Evolutionary conservation across 2,797 vertebrate genomes (phyloP).

Genomic region (Antennarius maculatus): DNA sequence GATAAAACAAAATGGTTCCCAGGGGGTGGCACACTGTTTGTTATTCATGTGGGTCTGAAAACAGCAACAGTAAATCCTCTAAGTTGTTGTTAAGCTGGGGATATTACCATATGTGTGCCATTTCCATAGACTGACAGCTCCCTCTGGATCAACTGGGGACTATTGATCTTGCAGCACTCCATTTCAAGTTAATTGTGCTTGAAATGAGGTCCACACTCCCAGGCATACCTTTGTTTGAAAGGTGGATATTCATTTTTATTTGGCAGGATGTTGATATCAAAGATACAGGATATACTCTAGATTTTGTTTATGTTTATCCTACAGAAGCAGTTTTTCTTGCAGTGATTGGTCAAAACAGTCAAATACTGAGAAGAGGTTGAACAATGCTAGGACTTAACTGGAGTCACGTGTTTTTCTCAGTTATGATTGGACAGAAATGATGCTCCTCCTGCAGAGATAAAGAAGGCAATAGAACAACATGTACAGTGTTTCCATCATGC

Average conservation of each 20-base stretch:
- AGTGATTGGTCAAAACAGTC: constrained; percentile 74
- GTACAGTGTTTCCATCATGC: constrained; percentile 14
- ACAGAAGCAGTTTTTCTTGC: constrained; percentile 69
- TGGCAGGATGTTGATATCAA: constrained; percentile 85
- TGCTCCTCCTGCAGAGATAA: constrained; percentile 43
- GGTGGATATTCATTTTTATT: constrained; percentile 89
- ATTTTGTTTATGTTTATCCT: constrained; percentile 78
- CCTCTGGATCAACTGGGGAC: constrained; percentile 90
- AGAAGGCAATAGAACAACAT: constrained; percentile 18
- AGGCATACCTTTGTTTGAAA: constrained; percentile 86
- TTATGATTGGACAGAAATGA: constrained; percentile 58
- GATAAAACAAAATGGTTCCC: constrained; percentile 90
- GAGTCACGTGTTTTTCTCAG: constrained; percentile 37
- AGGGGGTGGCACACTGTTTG: constrained; percentile 88
- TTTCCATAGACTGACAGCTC: constrained; percentile 90
- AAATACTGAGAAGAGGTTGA: constrained; percentile 56
- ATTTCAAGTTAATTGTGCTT: constrained; percentile 94
- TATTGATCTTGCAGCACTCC: constrained; percentile 91
- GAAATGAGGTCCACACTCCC: constrained; percentile 89
- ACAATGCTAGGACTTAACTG: constrained; percentile 31
- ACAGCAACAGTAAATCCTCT: constrained; percentile 92
- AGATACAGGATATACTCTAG: constrained; percentile 83
- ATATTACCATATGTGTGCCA: constrained; percentile 91
- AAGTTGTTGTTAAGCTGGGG: constrained; percentile 90
- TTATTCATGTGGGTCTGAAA: constrained; percentile 90